These are phyloP conservation scores for Isichthys henryi DNA, from an alignment of 2,113 vertebrate genomes.

Conservation along the genomic window DNA sequence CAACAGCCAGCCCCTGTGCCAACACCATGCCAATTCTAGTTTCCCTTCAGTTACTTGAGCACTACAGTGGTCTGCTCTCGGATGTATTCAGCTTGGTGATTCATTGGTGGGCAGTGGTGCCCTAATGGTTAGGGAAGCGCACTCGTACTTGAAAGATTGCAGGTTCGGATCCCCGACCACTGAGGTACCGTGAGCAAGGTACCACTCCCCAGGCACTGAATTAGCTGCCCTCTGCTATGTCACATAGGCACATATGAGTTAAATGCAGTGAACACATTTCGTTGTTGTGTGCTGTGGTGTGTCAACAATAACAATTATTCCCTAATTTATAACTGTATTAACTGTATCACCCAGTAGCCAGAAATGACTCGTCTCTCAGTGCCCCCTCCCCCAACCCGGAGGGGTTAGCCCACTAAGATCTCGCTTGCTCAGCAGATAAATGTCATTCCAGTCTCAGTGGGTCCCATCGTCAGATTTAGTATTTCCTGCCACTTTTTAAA, in stretches of 20 bases:
- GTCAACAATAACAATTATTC: too few relatives aligned
- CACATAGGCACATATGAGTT: too few relatives aligned
- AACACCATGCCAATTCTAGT: not conserved
- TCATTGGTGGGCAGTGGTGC: too few relatives aligned
- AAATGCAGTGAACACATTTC: too few relatives aligned
- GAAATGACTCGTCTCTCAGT: not conserved
- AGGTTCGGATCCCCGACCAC: too few relatives aligned
- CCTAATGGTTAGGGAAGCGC: too few relatives aligned
- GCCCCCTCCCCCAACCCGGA: not conserved
- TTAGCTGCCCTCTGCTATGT: too few relatives aligned
- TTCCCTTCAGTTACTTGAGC: not conserved
- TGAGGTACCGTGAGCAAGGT: too few relatives aligned
- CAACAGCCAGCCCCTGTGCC: not conserved
- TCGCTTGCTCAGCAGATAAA: not conserved
- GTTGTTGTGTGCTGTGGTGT: too few relatives aligned
- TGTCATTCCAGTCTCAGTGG: not conserved
- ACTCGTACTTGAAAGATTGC: too few relatives aligned
- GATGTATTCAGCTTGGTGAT: not conserved
- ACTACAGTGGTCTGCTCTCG: not conserved
- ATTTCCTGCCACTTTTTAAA: not conserved
- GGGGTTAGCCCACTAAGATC: not conserved
- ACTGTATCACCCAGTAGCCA: not conserved
- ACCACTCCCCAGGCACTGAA: too few relatives aligned
- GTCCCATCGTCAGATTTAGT: not conserved
- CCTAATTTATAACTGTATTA: too few relatives aligned